Evolutionary conservation across 2,113 vertebrate genomes (phyloP).

Genomic region (Heterotis niloticus): DNA sequence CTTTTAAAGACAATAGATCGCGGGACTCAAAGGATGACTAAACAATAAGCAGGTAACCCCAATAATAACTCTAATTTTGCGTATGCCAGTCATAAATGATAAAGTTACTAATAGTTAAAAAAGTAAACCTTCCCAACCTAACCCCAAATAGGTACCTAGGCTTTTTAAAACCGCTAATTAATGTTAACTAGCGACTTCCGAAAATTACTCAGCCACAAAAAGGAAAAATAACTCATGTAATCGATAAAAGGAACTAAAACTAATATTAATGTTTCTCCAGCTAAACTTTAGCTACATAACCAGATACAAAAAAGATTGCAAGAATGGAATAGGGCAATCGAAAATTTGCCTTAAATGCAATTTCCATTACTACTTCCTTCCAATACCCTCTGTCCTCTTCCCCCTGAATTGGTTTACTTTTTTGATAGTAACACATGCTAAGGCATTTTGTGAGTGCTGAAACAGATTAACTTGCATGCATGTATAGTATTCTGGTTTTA

Average conservation of each 20-base stretch:
- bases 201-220: constrained; percentile 66
- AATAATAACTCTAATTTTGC: constrained; percentile 91
- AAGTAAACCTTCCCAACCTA: constrained; percentile 98
- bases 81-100: constrained; percentile 89
- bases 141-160: constrained; percentile 81
- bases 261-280: constrained; percentile 82
- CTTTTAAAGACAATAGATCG: constrained; percentile 93
- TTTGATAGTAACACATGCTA: constrained; percentile 84
- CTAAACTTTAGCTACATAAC: constrained; percentile 84
- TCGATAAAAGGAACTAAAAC: constrained; percentile 92
- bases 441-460: constrained; percentile 40
- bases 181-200: constrained; percentile 87
- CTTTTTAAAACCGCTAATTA: constrained; percentile 83
- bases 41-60: constrained; percentile 99
- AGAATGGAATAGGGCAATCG: constrained; percentile 72
- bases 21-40: constrained; percentile 98
- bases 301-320: constrained; percentile 56
- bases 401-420: constrained; percentile 96
- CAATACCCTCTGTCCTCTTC: constrained; percentile 73
- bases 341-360: constrained; percentile 70
- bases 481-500: constrained; percentile 19
- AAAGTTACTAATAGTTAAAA: constrained; percentile 97
- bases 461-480: constrained; percentile 53
- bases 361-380: constrained; percentile 58
- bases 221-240: constrained; percentile 75